phyloP scores from a whole-genome alignment of 1,140 invertebrate genomes.

The Drosophila pectinifera region DNA sequence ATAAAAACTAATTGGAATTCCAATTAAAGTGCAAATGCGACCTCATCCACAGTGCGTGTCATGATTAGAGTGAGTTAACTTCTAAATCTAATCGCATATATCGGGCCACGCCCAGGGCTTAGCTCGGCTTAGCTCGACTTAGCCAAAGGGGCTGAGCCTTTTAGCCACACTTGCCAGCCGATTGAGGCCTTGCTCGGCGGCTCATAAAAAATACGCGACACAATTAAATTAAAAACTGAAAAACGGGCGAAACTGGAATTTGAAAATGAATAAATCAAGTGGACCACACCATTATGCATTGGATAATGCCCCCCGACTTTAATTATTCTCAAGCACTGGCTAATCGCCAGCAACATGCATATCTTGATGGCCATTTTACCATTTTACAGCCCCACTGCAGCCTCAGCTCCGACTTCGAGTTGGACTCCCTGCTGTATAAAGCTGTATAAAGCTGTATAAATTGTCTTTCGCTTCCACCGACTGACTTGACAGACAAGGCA shows the following conservation, averaged over 20 bases:
- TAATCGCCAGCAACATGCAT: constrained; percentile 29
- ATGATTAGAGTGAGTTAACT: constrained; percentile 18
- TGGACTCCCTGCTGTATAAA: constrained; percentile 23
- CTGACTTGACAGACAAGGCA: constrained; percentile 55
- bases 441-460: constrained; percentile 24
- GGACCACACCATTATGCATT: not conserved
- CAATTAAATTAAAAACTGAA: constrained; percentile 50
- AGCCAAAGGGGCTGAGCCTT: constrained; percentile 1
- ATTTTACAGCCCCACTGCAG: not conserved
- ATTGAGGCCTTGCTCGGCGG: constrained; percentile 29
- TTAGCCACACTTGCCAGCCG: too few species aligned
- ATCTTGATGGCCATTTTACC: not conserved
- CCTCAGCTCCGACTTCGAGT: not conserved
- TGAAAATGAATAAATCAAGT: constrained; percentile 37
- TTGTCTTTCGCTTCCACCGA: constrained; percentile 28
- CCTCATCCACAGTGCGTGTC: constrained; percentile 36
- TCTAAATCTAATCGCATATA: not conserved
- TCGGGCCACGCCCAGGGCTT: constrained; percentile 22
- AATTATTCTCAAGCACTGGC: constrained; percentile 30
- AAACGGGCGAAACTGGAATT: constrained; percentile 38
- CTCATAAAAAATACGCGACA: constrained; percentile 59
- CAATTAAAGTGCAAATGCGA: constrained; percentile 38
- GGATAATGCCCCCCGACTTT: constrained; percentile 19
- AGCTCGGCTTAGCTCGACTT: not conserved
- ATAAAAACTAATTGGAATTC: not conserved